These are phyloP conservation scores for Micronisus gabar DNA, from an alignment of 2,113 vertebrate genomes.

Conservation along the genomic window DNA sequence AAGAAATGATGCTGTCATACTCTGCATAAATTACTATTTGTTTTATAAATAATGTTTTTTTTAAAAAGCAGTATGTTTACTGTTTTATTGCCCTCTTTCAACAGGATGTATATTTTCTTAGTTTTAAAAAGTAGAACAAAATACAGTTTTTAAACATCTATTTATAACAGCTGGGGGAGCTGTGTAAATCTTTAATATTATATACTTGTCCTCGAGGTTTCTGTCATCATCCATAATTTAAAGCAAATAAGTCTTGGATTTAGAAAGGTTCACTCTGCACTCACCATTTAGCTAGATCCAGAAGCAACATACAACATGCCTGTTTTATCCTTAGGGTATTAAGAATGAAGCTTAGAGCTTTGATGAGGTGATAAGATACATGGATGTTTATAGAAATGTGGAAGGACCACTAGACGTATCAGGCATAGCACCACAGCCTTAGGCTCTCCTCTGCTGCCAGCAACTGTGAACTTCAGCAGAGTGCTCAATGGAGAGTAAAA, in stretches of 20 bases:
- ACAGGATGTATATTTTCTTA: background rate
- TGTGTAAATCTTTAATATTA: conserved; percentile 4
- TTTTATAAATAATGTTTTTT: background rate
- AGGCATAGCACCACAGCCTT: background rate
- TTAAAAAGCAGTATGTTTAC: background rate
- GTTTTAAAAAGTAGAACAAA: background rate
- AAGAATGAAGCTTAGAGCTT: background rate
- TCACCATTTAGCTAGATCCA: background rate
- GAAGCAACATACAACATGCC: background rate
- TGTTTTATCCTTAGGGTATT: background rate
- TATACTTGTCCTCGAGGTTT: background rate
- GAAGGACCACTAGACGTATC: background rate
- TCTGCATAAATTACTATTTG: background rate
- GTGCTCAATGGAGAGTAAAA: conserved; percentile 51
- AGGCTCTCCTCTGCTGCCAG: conserved; percentile 23
- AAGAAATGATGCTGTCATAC: background rate
- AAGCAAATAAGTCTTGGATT: background rate
- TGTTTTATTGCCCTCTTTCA: background rate
- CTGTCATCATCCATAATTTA: conserved; percentile 17
- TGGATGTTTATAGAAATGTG: background rate
- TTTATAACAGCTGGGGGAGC: background rate
- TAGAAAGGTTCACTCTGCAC: background rate
- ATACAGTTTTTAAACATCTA: background rate
- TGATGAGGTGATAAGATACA: background rate
- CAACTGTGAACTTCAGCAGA: conserved; percentile 15